A percentile compares a stretch with the other conserved stretches of the same genome.
Conservation (phyloP, 2,113 vertebrate genomes). For the Tachysurus vachellii region DNA sequence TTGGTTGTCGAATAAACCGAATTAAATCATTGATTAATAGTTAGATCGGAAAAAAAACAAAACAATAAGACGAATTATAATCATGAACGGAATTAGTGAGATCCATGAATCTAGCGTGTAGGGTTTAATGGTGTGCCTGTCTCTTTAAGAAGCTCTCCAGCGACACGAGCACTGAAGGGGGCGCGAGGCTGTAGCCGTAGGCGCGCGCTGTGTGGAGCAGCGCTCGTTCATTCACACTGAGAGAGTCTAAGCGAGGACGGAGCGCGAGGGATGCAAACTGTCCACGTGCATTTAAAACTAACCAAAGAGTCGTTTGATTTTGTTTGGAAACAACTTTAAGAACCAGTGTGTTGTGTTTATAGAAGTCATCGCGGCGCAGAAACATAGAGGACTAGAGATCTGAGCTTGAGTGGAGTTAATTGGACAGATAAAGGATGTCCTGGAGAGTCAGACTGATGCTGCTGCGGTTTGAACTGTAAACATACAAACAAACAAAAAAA, state of each 20-base stretch:
- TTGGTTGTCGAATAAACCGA: not conserved
- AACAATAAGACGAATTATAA: not conserved
- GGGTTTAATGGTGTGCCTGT: not conserved
- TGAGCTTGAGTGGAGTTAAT: conserved; percentile 7
- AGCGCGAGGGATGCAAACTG: conserved; percentile 9
- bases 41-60: not conserved
- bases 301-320: not conserved
- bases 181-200: conserved; percentile 6
- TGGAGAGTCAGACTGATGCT: conserved; percentile 28
- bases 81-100: not conserved
- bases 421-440: conserved; percentile 27
- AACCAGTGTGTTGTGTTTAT: not conserved
- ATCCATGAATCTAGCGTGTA: not conserved
- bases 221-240: conserved; percentile 46
- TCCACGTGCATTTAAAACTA: conserved; percentile 28
- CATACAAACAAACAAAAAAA: not conserved
- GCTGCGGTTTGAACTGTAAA: conserved; percentile 31
- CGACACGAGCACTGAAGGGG: conserved; percentile 27
- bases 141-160: conserved; percentile 25
- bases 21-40: not conserved
- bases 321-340: not conserved
- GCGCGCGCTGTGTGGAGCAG: conserved; percentile 30
- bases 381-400: not conserved
- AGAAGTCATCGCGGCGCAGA: not conserved
- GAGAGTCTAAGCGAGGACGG: conserved; percentile 24